These are phyloP conservation scores for Neomorphus geoffroyi DNA, from an alignment of 2,797 vertebrate genomes.

Conservation along the genomic window DNA sequence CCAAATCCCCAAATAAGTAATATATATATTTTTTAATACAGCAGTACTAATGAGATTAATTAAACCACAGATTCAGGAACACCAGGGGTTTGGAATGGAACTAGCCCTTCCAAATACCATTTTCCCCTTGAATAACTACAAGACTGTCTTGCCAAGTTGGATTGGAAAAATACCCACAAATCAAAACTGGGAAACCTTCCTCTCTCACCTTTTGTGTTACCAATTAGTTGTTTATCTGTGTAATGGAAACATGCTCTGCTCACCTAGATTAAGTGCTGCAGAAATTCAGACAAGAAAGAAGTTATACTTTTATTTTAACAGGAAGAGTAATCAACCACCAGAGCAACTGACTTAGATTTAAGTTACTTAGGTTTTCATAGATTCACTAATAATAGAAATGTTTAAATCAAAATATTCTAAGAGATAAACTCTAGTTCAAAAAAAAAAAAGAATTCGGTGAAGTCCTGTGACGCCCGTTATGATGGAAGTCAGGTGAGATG, in stretches of 20 bases:
- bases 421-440: not conserved
- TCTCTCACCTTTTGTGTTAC: not conserved
- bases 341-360: not conserved
- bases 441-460: not conserved
- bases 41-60: not conserved
- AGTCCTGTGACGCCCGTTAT: not conserved
- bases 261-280: not conserved
- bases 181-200: not conserved
- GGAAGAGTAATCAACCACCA: not conserved
- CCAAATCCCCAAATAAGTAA: not conserved
- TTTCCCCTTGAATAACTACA: not conserved
- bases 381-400: not conserved
- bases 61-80: not conserved
- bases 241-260: not conserved
- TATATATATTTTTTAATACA: not conserved
- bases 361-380: not conserved
- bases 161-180: not conserved
- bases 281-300: not conserved
- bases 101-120: fast-evolving
- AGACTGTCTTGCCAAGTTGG: not conserved
- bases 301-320: not conserved
- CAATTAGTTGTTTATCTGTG: not conserved
- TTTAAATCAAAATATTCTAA: slow-evolving; percentile 5
- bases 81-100: not conserved
- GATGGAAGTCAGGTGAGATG: not conserved